Percentiles rank a stretch among this genome's conserved stretches.
Conservation (phyloP, 1,140 invertebrate species). For the Glomeris maerens region DNA sequence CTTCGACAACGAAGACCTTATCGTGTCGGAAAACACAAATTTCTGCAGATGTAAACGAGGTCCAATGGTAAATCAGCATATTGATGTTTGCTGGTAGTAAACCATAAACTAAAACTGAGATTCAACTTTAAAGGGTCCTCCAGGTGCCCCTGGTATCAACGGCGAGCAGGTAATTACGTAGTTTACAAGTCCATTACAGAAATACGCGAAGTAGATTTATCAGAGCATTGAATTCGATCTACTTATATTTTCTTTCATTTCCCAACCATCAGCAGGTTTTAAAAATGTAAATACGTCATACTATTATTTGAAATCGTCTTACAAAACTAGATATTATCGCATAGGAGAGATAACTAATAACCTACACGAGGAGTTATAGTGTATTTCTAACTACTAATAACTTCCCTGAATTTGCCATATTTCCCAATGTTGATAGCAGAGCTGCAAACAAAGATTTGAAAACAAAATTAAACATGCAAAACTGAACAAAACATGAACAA, state of each 20-base stretch:
- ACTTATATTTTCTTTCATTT: neutral
- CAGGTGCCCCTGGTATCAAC: constrained; percentile 37
- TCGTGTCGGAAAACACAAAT: constrained; percentile 17
- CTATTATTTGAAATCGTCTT: neutral
- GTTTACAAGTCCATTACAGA: neutral
- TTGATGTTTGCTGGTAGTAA: neutral
- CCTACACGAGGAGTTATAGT: too few species aligned
- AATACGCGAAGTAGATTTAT: neutral
- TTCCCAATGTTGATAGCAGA: too few species aligned
- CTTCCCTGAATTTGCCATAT: too few species aligned
- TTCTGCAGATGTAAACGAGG: constrained; percentile 42
- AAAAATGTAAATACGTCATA: too few species aligned
- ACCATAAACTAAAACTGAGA: neutral
- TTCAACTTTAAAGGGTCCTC: constrained; percentile 31
- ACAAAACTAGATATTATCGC: neutral
- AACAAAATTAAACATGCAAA: too few species aligned
- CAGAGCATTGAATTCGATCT: neutral
- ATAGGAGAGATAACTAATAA: too few species aligned
- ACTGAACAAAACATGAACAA: too few species aligned
- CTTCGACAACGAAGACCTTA: neutral
- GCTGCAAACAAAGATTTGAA: too few species aligned
- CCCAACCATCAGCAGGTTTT: too few species aligned
- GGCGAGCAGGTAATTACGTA: neutral
- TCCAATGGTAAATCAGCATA: constrained; percentile 34
- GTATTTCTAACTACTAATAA: too few species aligned